These are phyloP conservation scores for Limanda limanda DNA, from an alignment of 2,113 vertebrate species.

Conservation along the genomic window DNA sequence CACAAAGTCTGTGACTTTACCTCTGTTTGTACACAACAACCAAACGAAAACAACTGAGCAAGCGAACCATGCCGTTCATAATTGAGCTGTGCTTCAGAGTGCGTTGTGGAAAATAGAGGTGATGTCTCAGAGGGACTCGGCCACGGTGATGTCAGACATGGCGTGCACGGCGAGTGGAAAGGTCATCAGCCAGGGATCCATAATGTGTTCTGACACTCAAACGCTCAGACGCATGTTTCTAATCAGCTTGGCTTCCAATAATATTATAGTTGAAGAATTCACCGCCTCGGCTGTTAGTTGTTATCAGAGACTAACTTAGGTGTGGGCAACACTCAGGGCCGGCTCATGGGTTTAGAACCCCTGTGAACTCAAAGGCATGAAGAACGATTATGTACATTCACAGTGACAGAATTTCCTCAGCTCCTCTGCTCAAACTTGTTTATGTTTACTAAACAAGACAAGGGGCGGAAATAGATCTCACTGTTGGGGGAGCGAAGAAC, in stretches of 20 bases:
- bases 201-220: conserved; percentile 68
- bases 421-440: conserved; percentile 35
- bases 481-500: no score
- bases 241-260: conserved; percentile 70
- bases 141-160: conserved; percentile 38
- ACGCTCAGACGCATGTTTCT: conserved; percentile 69
- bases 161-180: conserved; percentile 44
- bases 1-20: no score
- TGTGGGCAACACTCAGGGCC: conserved; percentile 11
- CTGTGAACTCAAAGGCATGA: conserved; percentile 48
- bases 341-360: conserved; percentile 51
- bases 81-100: conserved; percentile 24
- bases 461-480: no score
- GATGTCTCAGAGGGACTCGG: conserved; percentile 27
- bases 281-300: conserved; percentile 56
- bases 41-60: not conserved
- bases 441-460: conserved; percentile 12
- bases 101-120: conserved; percentile 27
- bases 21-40: not conserved
- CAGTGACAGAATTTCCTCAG: conserved; percentile 39
- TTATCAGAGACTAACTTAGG: conserved; percentile 66
- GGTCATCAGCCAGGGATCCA: conserved; percentile 60
- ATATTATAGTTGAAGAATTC: conserved; percentile 70
- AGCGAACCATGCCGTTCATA: conserved; percentile 4
- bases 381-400: conserved; percentile 62